Conservation (phyloP, 2,113 vertebrate genomes). For the Neotragus pygmaeus region DNA sequence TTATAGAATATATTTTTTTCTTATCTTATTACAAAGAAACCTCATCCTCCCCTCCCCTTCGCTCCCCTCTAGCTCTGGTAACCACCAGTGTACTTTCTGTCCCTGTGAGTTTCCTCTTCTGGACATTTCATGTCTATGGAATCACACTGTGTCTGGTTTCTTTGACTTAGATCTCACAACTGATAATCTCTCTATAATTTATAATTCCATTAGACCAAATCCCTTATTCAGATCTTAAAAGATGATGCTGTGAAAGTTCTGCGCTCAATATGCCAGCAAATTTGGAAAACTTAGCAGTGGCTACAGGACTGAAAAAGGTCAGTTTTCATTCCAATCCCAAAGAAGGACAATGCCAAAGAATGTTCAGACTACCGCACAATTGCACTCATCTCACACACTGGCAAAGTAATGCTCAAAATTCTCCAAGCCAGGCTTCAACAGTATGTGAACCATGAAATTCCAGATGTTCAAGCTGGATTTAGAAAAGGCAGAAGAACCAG, state of each 20-base stretch:
- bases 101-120: neutral
- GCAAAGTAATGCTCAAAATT: neutral
- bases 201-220: neutral
- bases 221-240: neutral
- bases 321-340: neutral
- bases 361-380: accelerated
- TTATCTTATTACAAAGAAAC: neutral
- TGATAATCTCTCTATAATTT: neutral
- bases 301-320: neutral
- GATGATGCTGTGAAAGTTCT: neutral
- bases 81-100: neutral
- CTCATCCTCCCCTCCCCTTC: accelerated
- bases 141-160: neutral
- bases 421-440: neutral
- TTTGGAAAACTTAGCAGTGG: neutral
- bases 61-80: neutral
- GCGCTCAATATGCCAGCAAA: neutral
- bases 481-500: neutral
- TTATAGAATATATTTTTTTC: neutral
- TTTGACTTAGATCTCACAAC: neutral
- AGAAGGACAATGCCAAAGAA: neutral
- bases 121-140: neutral
- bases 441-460: neutral
- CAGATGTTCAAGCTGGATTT: neutral
- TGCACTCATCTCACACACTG: neutral